Percentiles rank a stretch among this genome's conserved stretches.
phyloP scores from a whole-genome alignment of 2,113 vertebrate genomes.

The Pyxicephalus adspersus region DNA sequence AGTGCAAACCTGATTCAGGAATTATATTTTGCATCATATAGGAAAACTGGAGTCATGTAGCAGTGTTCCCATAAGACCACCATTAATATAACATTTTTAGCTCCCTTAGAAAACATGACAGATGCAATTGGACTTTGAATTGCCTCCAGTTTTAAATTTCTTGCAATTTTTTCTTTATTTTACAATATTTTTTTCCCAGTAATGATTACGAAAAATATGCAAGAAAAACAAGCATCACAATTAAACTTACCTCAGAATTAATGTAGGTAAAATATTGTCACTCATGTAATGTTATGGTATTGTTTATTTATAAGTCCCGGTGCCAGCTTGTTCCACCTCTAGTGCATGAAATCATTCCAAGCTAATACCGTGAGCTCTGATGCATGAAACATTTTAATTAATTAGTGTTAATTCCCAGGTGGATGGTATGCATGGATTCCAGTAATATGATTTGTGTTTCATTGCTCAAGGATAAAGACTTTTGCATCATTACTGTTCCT shows the following conservation, averaged over 20 bases:
- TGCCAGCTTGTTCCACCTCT: constrained; percentile 22
- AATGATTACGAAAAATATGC: background rate
- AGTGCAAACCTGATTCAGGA: too few species aligned
- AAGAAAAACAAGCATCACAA: constrained; percentile 16
- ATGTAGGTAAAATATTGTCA: constrained; percentile 40
- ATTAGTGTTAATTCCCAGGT: constrained; percentile 33
- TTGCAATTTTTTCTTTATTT: too few species aligned
- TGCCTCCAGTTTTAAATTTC: too few species aligned
- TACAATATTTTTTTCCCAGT: too few species aligned
- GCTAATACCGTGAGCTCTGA: constrained; percentile 35
- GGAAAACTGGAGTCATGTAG: too few species aligned
- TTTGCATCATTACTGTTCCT: constrained; percentile 80
- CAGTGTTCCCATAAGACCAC: too few species aligned
- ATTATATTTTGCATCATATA: too few species aligned
- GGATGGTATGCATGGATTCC: constrained; percentile 36
- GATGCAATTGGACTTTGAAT: too few species aligned
- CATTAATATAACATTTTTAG: too few species aligned
- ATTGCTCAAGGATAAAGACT: constrained; percentile 77
- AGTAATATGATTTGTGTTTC: constrained; percentile 38
- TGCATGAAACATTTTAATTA: constrained; percentile 39
- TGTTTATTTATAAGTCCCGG: constrained; percentile 35
- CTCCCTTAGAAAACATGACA: too few species aligned
- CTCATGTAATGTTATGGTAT: constrained; percentile 33
- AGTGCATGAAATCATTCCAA: constrained; percentile 31
- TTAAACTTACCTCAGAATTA: background rate